Base-by-base conservation (phyloP, 2,888 invertebrate genomes). In the Polyommatus icarus region DNA sequence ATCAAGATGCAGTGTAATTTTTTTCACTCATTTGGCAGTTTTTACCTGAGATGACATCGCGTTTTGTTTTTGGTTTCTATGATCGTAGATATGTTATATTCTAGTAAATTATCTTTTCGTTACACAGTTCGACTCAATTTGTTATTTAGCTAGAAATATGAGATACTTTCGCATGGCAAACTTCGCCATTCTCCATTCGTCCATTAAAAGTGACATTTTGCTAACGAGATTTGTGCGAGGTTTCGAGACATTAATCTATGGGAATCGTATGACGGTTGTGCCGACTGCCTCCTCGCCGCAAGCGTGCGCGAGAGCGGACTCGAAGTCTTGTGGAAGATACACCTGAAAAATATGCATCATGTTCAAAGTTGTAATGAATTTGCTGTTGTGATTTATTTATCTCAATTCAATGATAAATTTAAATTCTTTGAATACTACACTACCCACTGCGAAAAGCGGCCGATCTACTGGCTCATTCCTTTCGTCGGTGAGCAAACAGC, bases 211-310 rank as follows among this genome's bases (percentile, higher is more conserved):
- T 61, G 61, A 3, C 67, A 32, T 67, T 67, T 67, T 67, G 2
- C 61, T 46, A 46, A 29, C 20, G 12, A 54, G 24, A 20, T 75
- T 75, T 54, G 75, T 54, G 54, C 54, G 50, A 18, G 75, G 46
- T 24, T 75, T 75, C n/a, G 54, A 18, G 72, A 72, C 72, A 29
- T 46, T 46, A 15, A 0, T 29, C 81, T 90, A 93, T 0, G 93
- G 93, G 84, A 93, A 93, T 67, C 94, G 82, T 12, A 94, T 89
- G 32, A 94, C 93, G 0, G 92, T 91, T 15, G 92, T 90, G 1
- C 94, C 94, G 20, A 93, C 79, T 0, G 94, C 92, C 29, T 91
- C 90, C 0, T 92, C 91, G 77, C 93, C 89, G 85, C 94, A 94
- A 20, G 94, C 91, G 82, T 94, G 94, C 6, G 94, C 92, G 0